Base-by-base conservation (phyloP, 1,140 invertebrate species). In the Drosophila grimshawi region DNA sequence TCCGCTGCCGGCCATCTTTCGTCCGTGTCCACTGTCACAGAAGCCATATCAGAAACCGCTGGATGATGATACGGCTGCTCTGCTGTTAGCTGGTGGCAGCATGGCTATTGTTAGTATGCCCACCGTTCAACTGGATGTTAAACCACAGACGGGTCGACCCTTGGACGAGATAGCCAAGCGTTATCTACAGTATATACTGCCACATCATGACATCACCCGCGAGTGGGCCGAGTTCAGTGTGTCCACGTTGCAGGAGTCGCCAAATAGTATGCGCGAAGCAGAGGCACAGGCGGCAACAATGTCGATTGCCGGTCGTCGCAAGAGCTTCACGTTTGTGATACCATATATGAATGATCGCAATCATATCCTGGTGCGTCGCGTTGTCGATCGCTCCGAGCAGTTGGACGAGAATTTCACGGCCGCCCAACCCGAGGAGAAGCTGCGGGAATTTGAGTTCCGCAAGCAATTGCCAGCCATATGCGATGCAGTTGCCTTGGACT, bases 171-270 rank as follows among this genome's bases (percentile, higher is more conserved):
- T 88, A 3, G 88, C 90, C n/a, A 92, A 91, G 62, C 82, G 88
- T 2, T 92, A 92, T 73, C 51, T 92, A 6, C 86, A 92, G 56
- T 71, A 91, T 19, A 89, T 92, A 7, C 63, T 92, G 19, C 92
- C 92, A 0, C 88, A 91, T 62, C 76, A 92, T 41, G 81, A 91
- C 30, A 92, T 92, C 5, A 81, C 91, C 0, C 76, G 89, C 6
- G 91, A 92, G 41, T 92, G 92, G 92, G 91, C 92, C 2, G 83
- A 92, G 62, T 92, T 92, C n/a, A 90, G 90, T 46, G 86, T 92
- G 3, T 92, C 92, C 8, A 92, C 90, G 30, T 39, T 92, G 43
- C 81, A 78, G 30, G 56, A 70, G 52, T 61, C 79, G 2, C 78
- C 66, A 0, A 57, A 63, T 4, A 72, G 70, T 39, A 69, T 81